Base-by-base conservation (phyloP, 2,113 vertebrate species). In the Callopanchax toddi region DNA sequence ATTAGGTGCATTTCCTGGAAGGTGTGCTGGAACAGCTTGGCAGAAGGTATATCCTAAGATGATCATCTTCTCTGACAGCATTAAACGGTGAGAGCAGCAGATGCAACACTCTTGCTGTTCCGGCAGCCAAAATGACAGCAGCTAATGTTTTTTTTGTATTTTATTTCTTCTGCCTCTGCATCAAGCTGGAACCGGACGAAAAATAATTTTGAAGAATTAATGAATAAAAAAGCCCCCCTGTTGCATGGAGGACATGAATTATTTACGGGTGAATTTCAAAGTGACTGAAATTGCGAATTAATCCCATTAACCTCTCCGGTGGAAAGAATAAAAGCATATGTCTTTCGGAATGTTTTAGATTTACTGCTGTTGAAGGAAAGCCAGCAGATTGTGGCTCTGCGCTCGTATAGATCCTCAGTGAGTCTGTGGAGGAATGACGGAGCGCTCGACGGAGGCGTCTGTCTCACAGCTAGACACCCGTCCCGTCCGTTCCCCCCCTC, bases 371-470 rank as follows among this genome's bases (percentile, higher is more conserved):
- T 85, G 79, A 86, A 74, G 84, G 72, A 71, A 81, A 61, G 69
- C 40, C 46, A 44, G 77, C 82, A 87, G 87, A 84, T 85, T 81
- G 78, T 84, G 70, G 70, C 86, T 86, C 76, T 78, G 85, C 78
- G 84, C 83, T 89, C 87, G 88, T 87, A 88, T 78, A 87, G 84
- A 90, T 86, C 90, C 85, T 78, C 53, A 21, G 78, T 75, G 85
- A 68, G 77, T 73, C 78, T 74, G 83, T 69, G 44, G 78, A 76
- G 85, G 86, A 89, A 92, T 90, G 90, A 89, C 86, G 69, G 81
- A 91, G 67, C 82, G 83, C 87, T 91, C 83, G 86, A 83, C 86
- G 86, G 86, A 78, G 76, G 79, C 71, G 87, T 88, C 86, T 84
- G 78, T 89, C 82, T 89, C 78, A 39, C 53, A 46, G 85, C 74